Percentiles rank a stretch among this genome's conserved stretches.
Evolutionary conservation across 2,888 invertebrate genomes (phyloP).

Genomic region (Dascillus cervinus): DNA sequence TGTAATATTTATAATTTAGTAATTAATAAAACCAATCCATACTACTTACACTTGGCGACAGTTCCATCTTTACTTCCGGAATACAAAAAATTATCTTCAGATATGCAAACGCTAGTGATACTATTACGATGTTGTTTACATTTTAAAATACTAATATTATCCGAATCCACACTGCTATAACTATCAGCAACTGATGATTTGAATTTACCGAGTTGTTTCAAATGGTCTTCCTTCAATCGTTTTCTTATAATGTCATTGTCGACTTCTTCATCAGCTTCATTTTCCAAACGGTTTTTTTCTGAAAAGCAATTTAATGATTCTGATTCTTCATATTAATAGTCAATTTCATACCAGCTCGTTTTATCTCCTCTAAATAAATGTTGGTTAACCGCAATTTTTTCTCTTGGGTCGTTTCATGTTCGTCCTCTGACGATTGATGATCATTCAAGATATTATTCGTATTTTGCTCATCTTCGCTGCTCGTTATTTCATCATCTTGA

Average conservation of each 20-base stretch:
- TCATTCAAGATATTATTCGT: too few relatives aligned
- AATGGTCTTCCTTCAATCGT: constrained; percentile 75
- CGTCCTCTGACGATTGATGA: constrained; percentile 48
- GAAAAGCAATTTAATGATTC: too few relatives aligned
- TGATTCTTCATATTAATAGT: too few relatives aligned
- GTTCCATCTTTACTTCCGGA: constrained; percentile 84
- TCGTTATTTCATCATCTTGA: constrained; percentile 58
- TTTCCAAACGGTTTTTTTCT: constrained; percentile 61
- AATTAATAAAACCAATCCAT: too few relatives aligned
- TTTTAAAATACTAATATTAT: constrained; percentile 50
- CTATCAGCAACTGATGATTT: constrained; percentile 65
- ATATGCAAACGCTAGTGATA: constrained; percentile 74
- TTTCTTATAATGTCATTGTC: too few relatives aligned
- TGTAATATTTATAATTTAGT: too few relatives aligned
- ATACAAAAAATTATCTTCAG: constrained; percentile 65
- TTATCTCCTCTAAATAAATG: constrained; percentile 79
- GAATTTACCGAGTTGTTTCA: constrained; percentile 79
- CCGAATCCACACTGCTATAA: constrained; percentile 41
- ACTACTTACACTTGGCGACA: constrained; percentile 85
- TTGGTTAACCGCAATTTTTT: constrained; percentile 86
- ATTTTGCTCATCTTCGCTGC: constrained; percentile 55
- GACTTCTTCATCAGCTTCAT: too few relatives aligned
- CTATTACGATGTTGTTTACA: constrained; percentile 72
- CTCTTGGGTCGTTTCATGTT: constrained; percentile 79
- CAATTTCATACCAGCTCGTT: too few relatives aligned